phyloP scores from a whole-genome alignment of 2,888 invertebrate genomes.

The Drosophila merina region DNA sequence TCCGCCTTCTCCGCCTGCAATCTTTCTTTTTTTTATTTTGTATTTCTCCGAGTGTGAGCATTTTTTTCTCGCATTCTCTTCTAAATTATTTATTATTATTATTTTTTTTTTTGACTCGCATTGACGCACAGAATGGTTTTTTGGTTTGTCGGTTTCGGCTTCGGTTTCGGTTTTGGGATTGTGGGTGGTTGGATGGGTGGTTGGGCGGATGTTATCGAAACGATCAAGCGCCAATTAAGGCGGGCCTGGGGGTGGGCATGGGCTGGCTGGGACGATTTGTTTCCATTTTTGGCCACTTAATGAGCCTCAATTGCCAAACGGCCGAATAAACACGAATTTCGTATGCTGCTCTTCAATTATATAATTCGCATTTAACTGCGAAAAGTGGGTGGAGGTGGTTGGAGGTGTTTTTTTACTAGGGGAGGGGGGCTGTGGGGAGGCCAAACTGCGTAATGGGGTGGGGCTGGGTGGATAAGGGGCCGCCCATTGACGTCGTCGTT shows the following conservation, averaged over 20 bases:
- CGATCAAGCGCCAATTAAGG: conserved; percentile 64
- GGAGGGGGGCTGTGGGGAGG: not conserved
- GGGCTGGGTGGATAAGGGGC: not conserved
- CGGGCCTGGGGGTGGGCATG: not conserved
- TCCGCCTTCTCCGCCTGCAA: not conserved
- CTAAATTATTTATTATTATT: not conserved
- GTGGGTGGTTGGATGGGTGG: conserved; percentile 3
- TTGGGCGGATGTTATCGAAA: conserved; percentile 68
- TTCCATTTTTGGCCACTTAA: conserved; percentile 69
- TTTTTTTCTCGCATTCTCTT: conserved; percentile 10
- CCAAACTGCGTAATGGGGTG: conserved; percentile 55
- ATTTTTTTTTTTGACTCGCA: conserved; percentile 14
- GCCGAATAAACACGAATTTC: conserved; percentile 39
- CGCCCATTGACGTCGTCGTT: conserved; percentile 62
- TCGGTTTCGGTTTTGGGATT: conserved; percentile 13
- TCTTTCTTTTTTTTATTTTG: not conserved
- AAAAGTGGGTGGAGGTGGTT: conserved; percentile 6
- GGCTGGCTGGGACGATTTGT: conserved; percentile 10
- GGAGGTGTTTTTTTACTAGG: no score
- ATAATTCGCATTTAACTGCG: conserved; percentile 47
- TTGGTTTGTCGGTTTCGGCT: conserved; percentile 16
- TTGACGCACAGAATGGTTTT: conserved; percentile 50
- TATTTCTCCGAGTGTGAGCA: conserved; percentile 22
- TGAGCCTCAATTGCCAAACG: conserved; percentile 71
- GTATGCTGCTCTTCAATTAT: conserved; percentile 53